A percentile compares a stretch with the other conserved stretches of the same genome.
Conservation (phyloP, 2,113 vertebrate species). For the Cynoglossus semilaevis region DNA sequence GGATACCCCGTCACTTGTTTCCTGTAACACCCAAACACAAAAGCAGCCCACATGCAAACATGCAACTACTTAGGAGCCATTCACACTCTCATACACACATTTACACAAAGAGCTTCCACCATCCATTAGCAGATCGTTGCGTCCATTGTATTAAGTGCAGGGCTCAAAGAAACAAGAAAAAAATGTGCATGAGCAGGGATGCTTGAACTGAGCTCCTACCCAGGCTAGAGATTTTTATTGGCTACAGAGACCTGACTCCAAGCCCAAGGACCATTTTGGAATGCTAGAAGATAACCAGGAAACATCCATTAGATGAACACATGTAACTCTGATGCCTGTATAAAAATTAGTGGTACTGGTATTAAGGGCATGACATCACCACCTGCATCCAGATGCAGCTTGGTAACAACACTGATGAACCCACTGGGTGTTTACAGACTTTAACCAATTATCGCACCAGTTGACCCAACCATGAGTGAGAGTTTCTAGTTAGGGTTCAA, state of each 20-base stretch:
- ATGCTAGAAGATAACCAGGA: background rate
- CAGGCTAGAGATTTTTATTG: conserved; percentile 5
- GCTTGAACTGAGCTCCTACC: conserved; percentile 1
- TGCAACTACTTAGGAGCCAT: background rate
- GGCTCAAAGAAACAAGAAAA: conserved; percentile 25
- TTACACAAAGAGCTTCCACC: conserved; percentile 1
- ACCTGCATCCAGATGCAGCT: too few relatives aligned
- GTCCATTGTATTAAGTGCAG: conserved; percentile 55
- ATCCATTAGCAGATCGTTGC: conserved; percentile 50
- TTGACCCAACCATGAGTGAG: too few relatives aligned
- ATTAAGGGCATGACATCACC: too few relatives aligned
- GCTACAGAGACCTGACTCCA: conserved; percentile 1
- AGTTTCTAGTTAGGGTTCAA: too few relatives aligned
- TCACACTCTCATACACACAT: background rate
- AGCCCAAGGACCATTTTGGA: conserved; percentile 6
- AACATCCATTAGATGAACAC: too few relatives aligned
- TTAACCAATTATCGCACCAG: too few relatives aligned
- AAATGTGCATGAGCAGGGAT: conserved; percentile 16
- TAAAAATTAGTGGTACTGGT: too few relatives aligned
- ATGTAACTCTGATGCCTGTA: background rate
- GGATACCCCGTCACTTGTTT: too few relatives aligned
- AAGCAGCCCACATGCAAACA: background rate
- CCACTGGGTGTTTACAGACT: too few relatives aligned
- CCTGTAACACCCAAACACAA: conserved; percentile 3
- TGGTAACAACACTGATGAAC: too few relatives aligned